Percentiles rank a stretch among this genome's conserved stretches.
Conservation (phyloP, 2,113 vertebrate species). For the Cinclus cinclus region DNA sequence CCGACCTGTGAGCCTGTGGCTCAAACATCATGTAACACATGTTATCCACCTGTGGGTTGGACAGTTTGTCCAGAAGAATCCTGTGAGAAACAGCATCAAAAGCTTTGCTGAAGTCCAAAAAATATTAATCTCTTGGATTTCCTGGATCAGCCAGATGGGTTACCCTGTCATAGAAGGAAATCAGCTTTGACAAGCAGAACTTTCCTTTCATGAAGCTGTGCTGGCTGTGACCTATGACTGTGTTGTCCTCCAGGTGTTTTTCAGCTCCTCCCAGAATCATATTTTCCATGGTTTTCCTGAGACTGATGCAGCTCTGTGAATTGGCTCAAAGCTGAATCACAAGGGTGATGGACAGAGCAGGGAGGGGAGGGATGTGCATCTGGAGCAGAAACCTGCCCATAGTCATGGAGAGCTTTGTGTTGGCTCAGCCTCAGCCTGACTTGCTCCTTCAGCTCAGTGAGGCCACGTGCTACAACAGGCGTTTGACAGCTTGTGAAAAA, state of each 20-base stretch:
- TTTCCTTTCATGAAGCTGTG: neutral
- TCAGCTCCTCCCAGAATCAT: neutral
- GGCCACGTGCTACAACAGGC: neutral
- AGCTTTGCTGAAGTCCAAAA: neutral
- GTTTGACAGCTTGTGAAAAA: neutral
- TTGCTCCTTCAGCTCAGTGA: neutral
- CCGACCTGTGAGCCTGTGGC: rapidly evolving
- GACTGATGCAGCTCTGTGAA: neutral
- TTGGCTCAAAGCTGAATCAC: neutral
- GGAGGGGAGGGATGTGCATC: neutral
- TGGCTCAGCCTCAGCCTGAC: neutral
- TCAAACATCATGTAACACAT: rapidly evolving
- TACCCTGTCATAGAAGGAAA: neutral
- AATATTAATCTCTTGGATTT: neutral
- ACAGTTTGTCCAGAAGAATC: neutral
- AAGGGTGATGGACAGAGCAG: neutral
- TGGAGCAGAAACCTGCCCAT: neutral
- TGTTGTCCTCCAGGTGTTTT: neutral
- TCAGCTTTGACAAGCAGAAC: neutral
- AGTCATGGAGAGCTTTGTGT: neutral
- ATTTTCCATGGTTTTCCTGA: neutral
- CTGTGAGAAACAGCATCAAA: neutral
- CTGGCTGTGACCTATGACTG: neutral
- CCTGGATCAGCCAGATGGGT: neutral
- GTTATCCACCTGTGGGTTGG: neutral